Percentiles rank a stretch among this genome's conserved stretches.
These are phyloP conservation scores for Melanotaenia pygmaea DNA, from an alignment of 2,797 vertebrate species.

Conservation along the genomic window DNA sequence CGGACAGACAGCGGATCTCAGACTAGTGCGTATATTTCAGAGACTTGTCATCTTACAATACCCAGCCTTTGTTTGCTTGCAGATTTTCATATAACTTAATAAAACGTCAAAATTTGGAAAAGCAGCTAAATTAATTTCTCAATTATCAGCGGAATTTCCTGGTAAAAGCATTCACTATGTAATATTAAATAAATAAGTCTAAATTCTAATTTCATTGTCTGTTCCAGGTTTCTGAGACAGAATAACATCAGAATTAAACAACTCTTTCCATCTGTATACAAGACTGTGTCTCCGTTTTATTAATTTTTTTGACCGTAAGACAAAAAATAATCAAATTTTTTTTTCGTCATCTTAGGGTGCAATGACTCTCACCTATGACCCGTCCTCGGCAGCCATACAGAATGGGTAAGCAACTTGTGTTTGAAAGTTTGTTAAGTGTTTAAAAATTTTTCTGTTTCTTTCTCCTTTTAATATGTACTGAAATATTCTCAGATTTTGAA, in stretches of 20 bases:
- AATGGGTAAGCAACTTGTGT: slow-evolving; percentile 87
- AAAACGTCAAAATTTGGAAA: neutral
- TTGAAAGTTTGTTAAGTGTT: neutral
- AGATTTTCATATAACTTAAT: neutral
- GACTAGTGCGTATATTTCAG: slow-evolving; percentile 90
- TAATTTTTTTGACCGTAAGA: neutral
- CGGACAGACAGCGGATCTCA: slow-evolving; percentile 95
- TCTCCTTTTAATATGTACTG: neutral
- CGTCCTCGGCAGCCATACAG: slow-evolving; percentile 93
- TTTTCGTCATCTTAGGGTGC: slow-evolving; percentile 85
- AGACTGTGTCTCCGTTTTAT: neutral
- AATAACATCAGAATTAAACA: neutral
- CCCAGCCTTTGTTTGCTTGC: neutral
- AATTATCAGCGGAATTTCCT: neutral
- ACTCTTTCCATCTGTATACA: neutral
- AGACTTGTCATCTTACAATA: slow-evolving; percentile 8
- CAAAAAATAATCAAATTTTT: slow-evolving; percentile 19
- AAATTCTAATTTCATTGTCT: neutral
- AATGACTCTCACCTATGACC: slow-evolving; percentile 98
- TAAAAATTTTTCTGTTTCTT: neutral
- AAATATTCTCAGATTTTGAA: neutral
- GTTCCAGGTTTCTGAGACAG: neutral
- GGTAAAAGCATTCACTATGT: neutral
- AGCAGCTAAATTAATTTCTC: neutral
- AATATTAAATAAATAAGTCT: neutral